Base-by-base conservation (phyloP, 1,140 invertebrate genomes). In the Monochamus saltuarius region DNA sequence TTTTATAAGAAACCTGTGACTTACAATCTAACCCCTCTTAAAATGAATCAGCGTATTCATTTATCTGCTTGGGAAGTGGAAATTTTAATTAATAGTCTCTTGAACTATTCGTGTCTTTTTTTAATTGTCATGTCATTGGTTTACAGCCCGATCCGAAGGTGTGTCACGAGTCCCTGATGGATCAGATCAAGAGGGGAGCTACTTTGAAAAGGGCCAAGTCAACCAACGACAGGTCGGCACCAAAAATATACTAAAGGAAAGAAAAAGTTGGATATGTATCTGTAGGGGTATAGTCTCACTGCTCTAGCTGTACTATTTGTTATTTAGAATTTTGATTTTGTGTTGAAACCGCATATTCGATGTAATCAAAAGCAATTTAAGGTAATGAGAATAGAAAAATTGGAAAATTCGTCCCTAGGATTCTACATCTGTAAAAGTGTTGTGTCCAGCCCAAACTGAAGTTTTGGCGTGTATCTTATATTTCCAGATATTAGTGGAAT, bases 111-210 rank as follows among this genome's bases (percentile, higher is more conserved):
- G 8, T 52, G 8, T 52, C 53, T 4, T 35, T n/a, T 53, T 46
- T 19, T 52, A n/a, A 49, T 13, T 39, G 62, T 66, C 36, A 63
- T 51, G 22, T 29, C 22, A 29, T 29, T 29, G 43, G n/a, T 50
- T 78, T 83, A 61, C 75, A 84, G 87, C 81, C 84, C 78, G 84
- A 87, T 85, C 83, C 80, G 70, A 81, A 81, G 80, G 81, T 86
- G 71, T 91, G 84, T 81, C 85, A 83, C 79, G 88, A 81, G 70
- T 89, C 80, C 54, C 79, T 95, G 0, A 92, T 95, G 91, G 92
- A 95, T 81, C 92, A 95, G 71, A 95, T 95, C 43, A 88, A 92
- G 71, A 83, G 88, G 40, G 92, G 92, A 22, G 91, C 90, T 1
- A 86, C 87, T 4, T 75, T 95, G 49, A 86, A 83, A 42, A 83